Conservation (phyloP, 2,888 invertebrate species). For the Venustoraphidia nigricollis region DNA sequence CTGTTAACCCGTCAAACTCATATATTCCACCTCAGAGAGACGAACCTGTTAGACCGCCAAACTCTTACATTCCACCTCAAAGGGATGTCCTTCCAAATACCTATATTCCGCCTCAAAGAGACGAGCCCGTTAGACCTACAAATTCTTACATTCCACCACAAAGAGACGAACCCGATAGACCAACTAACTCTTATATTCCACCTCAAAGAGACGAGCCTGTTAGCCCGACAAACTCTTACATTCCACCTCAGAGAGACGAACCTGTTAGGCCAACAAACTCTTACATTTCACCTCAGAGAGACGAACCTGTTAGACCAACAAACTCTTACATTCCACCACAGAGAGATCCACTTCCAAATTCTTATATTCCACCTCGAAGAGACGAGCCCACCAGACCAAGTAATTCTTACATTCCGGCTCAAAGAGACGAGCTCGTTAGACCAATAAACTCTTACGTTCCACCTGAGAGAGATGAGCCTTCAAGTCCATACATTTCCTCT, state of each 20-base stretch:
- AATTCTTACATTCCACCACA: conserved; percentile 1
- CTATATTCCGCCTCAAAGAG: neutral
- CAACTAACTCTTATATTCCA: too few relatives aligned
- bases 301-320: neutral
- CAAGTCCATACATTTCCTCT: too few relatives aligned
- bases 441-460: neutral
- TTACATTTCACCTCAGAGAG: neutral
- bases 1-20: neutral
- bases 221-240: neutral
- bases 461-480: neutral
- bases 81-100: neutral
- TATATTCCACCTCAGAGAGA: neutral
- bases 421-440: neutral
- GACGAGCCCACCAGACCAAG: neutral
- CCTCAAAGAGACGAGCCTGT: too few relatives aligned
- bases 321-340: neutral
- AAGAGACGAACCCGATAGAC: neutral
- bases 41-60: neutral
- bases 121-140: neutral
- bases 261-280: neutral
- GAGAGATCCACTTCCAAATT: too few relatives aligned
- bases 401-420: neutral
- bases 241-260: neutral
- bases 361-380: too few relatives aligned
- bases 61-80: neutral